These are phyloP conservation scores for Hypocryptadius cinnamomeus DNA, from an alignment of 2,113 vertebrate species.

Conservation along the genomic window DNA sequence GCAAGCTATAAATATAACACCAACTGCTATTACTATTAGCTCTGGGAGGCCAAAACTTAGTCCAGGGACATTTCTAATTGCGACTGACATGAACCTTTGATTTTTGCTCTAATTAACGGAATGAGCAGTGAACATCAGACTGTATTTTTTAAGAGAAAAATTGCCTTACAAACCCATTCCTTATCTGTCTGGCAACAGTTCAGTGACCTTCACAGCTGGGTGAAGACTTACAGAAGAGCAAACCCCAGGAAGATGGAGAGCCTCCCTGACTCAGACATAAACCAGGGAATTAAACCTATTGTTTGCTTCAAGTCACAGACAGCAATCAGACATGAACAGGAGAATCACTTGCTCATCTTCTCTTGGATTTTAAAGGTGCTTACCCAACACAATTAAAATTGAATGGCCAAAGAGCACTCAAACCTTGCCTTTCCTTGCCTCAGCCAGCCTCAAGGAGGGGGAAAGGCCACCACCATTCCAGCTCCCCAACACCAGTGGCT, in stretches of 20 bases:
- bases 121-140: neutral
- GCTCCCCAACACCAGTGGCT: neutral
- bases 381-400: neutral
- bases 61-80: neutral
- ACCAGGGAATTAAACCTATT: neutral
- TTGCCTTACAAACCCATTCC: neutral
- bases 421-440: neutral
- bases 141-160: neutral
- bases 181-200: neutral
- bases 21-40: neutral
- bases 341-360: neutral
- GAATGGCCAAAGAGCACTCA: neutral
- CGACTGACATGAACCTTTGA: neutral
- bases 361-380: neutral
- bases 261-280: neutral
- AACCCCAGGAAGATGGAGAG: neutral
- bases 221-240: neutral
- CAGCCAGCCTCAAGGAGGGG: rapidly evolving
- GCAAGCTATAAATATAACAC: neutral
- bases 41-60: neutral
- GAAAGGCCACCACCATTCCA: neutral
- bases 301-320: neutral
- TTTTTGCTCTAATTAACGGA: neutral
- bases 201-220: neutral
- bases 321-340: neutral